Percentiles rank a stretch among this genome's conserved stretches.
Evolutionary conservation across 2,113 vertebrate species (phyloP).

Genomic region (Tamias sibiricus): DNA sequence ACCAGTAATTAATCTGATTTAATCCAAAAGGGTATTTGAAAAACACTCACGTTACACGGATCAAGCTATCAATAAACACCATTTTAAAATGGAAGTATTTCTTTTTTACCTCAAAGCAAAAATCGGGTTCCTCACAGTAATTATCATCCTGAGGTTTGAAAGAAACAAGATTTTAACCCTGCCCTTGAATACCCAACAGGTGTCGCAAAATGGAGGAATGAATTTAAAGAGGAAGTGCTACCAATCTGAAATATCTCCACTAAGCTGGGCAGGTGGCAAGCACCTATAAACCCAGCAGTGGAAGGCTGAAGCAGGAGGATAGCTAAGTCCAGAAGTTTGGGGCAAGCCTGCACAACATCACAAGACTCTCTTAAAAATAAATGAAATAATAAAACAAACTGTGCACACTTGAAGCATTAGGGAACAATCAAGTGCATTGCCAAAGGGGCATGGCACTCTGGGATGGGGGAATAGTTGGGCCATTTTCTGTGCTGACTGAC

Average conservation of each 20-base stretch:
- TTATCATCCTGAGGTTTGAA: not conserved
- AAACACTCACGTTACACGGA: not conserved
- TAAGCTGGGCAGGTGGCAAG: not conserved
- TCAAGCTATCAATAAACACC: not conserved
- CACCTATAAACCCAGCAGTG: not conserved
- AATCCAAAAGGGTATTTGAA: not conserved
- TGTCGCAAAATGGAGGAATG: not conserved
- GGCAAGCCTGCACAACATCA: no score
- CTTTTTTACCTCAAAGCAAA: not conserved
- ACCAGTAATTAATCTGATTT: not conserved
- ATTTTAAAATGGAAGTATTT: not conserved
- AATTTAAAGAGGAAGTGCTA: accelerated
- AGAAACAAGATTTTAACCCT: not conserved
- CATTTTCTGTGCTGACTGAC: not conserved
- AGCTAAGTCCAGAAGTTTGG: no score
- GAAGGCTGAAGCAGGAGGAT: no score
- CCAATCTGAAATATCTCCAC: not conserved
- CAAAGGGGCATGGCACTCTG: not conserved
- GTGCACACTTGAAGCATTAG: not conserved
- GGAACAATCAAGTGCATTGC: no score
- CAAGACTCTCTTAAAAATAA: not conserved
- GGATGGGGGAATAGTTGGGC: no score
- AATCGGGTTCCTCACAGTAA: not conserved
- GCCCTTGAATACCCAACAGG: not conserved
- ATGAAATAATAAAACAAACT: not conserved